Evolutionary conservation across 2,797 vertebrate species (phyloP), one percentile per base, ranked within the genome.

Genomic region (Crypturellus tataupa): DNA sequence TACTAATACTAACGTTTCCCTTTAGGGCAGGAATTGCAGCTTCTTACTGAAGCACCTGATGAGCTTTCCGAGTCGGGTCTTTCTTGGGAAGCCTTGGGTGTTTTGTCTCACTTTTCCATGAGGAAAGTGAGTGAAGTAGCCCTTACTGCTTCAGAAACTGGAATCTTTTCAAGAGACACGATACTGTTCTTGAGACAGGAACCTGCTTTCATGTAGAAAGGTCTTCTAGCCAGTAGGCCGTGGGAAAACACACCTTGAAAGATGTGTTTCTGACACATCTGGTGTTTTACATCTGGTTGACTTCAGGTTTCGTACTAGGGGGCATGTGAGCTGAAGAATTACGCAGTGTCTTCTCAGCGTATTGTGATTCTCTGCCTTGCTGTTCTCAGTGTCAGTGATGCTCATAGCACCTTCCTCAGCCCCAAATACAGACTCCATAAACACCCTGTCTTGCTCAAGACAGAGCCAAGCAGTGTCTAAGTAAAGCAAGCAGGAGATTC

Each of bases 1-100:
- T 68, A 58, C 46, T 23, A 13, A 0, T 60, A 12, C n/a, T 55
- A 62, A 6, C n/a, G 24, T 62, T 58, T 83, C 19, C 20, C 15
- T 55, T 85, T 55, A 51, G 80, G 55, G 19, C 19, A 59, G 39
- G n/a, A 29, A 12, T 72, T 56, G 15, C 0, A 1, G 7, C 29
- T 67, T 0, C 53, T 64, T 3, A 0, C 55, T 56, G 59, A 75
- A 87, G 60, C 33, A 35, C 2, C n/a, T n/a, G 7, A 0, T 33
- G 33, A 70, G 6, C 62, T 82, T 68, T 44, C 49, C 0, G 0
- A 72, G 37, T 29, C 35, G 21, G 16, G 14, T 49, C 42, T 20
- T 69, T 71, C 78, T 20, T 15, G 3, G 64, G 64, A 58, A 42
- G 44, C 31, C 23, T 44, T 33, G 3, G 27, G 67, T 33, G 53